Conservation (phyloP, 35 echinoderm and acorn worm species). For the Lytechinus variegatus region DNA sequence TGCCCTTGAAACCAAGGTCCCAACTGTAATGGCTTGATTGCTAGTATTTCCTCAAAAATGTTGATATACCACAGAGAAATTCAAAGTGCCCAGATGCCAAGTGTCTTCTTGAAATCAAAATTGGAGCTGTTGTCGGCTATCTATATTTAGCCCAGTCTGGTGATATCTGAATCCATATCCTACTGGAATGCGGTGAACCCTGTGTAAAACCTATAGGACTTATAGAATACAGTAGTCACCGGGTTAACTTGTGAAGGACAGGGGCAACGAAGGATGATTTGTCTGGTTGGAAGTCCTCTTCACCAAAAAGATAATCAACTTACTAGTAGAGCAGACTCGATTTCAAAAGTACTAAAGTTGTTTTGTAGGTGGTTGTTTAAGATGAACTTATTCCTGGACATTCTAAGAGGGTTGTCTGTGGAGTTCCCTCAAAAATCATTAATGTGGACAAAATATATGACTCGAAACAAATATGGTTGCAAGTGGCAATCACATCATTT, state of each 20-base stretch:
- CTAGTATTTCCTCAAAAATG: neutral
- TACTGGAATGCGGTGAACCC: too few species aligned
- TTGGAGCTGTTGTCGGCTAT: neutral
- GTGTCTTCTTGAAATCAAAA: neutral
- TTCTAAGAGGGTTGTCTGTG: neutral
- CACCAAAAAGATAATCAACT: neutral
- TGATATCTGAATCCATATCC: too few species aligned
- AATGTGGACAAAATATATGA: too few species aligned
- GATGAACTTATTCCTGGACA: neutral
- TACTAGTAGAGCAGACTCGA: neutral
- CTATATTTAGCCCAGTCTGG: too few species aligned
- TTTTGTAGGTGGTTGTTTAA: neutral
- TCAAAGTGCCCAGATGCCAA: neutral
- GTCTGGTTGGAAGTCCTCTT: neutral
- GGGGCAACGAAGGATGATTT: neutral
- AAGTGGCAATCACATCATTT: too few species aligned
- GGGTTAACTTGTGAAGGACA: too few species aligned
- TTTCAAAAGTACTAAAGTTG: neutral
- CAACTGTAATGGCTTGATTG: neutral
- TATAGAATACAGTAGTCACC: too few species aligned
- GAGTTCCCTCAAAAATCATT: too few species aligned
- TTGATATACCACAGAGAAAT: neutral
- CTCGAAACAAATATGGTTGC: too few species aligned
- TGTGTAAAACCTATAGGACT: too few species aligned
- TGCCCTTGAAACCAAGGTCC: neutral